Evolutionary conservation across 2,888 invertebrate species (phyloP).

Genomic region (Galerucella nymphaeae): DNA sequence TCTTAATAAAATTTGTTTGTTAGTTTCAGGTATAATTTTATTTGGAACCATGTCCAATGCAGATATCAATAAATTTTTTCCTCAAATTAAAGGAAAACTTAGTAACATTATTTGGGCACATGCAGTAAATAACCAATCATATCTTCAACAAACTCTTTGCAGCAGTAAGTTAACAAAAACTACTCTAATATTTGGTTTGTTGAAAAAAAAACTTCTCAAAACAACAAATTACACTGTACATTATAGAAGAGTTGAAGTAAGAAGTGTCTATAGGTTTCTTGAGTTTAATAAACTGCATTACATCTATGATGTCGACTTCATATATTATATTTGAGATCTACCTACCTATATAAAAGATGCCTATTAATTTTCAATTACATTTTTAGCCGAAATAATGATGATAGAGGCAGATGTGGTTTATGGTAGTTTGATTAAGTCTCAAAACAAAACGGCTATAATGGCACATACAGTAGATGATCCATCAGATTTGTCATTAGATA

Average conservation of each 20-base stretch:
- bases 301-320: too few species aligned
- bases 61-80: constrained; percentile 61
- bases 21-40: not conserved
- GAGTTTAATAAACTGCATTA: too few species aligned
- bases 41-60: constrained; percentile 12
- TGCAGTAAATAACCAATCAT: constrained; percentile 79
- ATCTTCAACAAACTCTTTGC: constrained; percentile 72
- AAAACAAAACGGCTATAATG: constrained; percentile 77
- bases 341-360: too few species aligned
- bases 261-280: too few species aligned
- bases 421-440: constrained; percentile 69
- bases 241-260: too few species aligned
- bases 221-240: not conserved
- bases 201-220: not conserved
- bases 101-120: constrained; percentile 86
- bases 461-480: constrained; percentile 80
- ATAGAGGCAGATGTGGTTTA: constrained; percentile 87
- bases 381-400: constrained; percentile 70
- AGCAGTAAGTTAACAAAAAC: constrained; percentile 50
- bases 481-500: constrained; percentile 80
- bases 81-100: constrained; percentile 70
- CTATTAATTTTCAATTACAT: constrained; percentile 16
- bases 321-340: not conserved
- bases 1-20: too few species aligned
- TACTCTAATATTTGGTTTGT: not conserved